Evolutionary conservation across 2,797 vertebrate species (phyloP).

Genomic region (Salarias fasciatus): DNA sequence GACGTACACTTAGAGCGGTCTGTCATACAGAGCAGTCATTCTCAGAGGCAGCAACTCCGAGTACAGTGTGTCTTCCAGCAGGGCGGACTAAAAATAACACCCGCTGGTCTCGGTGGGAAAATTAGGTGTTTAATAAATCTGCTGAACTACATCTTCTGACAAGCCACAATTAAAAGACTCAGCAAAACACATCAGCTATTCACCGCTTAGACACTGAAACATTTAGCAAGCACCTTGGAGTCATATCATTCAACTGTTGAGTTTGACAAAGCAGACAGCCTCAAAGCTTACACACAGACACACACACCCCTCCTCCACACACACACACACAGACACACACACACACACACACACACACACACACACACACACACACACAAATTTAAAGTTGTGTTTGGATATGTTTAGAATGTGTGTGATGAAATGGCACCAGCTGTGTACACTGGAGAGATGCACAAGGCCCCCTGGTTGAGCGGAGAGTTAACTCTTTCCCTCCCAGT

Average conservation of each 20-base stretch:
- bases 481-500: slow-evolving; percentile 79
- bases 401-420: slow-evolving; percentile 83
- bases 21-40: slow-evolving; percentile 52
- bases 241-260: slow-evolving; percentile 74
- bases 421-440: slow-evolving; percentile 87
- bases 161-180: slow-evolving; percentile 72
- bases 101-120: slow-evolving; percentile 70
- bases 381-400: slow-evolving; percentile 81
- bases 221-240: slow-evolving; percentile 68
- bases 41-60: slow-evolving; percentile 44
- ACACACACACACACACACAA: slow-evolving; percentile 24
- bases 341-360: slow-evolving; percentile 8
- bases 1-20: slow-evolving; percentile 38
- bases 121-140: slow-evolving; percentile 80
- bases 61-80: slow-evolving; percentile 50
- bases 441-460: slow-evolving; percentile 77
- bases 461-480: slow-evolving; percentile 59
- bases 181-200: slow-evolving; percentile 71
- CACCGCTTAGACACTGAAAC: slow-evolving; percentile 62
- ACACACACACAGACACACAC: background rate
- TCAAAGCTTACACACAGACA: slow-evolving; percentile 46
- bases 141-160: slow-evolving; percentile 71
- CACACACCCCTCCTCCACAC: slow-evolving; percentile 1
- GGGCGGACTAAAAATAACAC: slow-evolving; percentile 71
- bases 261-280: slow-evolving; percentile 68